These are phyloP conservation scores for Timema cristinae DNA, from an alignment of 2,888 invertebrate species.

Conservation along the genomic window DNA sequence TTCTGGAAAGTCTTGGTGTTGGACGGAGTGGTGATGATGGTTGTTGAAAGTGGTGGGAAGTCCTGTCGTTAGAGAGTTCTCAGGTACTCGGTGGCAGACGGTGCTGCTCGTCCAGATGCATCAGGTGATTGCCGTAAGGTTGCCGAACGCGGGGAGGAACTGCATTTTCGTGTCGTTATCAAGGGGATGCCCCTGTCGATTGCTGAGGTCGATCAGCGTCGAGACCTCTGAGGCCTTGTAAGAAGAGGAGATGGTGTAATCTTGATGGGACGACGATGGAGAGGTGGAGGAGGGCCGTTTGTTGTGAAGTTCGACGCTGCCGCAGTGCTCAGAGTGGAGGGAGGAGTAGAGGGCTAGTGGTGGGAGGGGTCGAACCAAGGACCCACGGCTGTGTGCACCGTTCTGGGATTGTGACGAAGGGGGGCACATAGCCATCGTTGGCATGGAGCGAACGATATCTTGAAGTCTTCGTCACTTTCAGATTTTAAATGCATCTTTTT, in stretches of 20 bases:
- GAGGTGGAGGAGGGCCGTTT: neutral
- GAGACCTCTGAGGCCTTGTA: neutral
- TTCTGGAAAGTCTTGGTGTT: too few species aligned
- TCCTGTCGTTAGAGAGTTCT: too few species aligned
- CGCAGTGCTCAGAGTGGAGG: too few species aligned
- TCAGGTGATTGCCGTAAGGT: neutral
- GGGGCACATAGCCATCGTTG: neutral
- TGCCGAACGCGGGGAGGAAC: neutral
- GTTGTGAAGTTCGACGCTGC: neutral
- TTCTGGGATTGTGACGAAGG: neutral
- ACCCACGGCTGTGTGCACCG: neutral
- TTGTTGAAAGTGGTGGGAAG: too few species aligned
- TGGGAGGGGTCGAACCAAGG: neutral
- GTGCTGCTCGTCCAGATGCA: neutral
- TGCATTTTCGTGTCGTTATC: neutral
- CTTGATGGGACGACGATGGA: neutral
- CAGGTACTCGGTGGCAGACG: too few species aligned
- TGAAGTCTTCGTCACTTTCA: neutral
- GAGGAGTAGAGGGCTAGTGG: neutral
- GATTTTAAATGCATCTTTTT: too few species aligned
- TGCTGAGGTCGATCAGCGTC: conserved; percentile 8
- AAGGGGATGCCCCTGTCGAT: neutral
- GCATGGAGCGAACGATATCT: conserved; percentile 10
- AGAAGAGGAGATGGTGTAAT: neutral
- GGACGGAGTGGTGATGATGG: too few species aligned